Conservation (phyloP, 2,113 vertebrate species). For the Zosterops hypoxanthus region DNA sequence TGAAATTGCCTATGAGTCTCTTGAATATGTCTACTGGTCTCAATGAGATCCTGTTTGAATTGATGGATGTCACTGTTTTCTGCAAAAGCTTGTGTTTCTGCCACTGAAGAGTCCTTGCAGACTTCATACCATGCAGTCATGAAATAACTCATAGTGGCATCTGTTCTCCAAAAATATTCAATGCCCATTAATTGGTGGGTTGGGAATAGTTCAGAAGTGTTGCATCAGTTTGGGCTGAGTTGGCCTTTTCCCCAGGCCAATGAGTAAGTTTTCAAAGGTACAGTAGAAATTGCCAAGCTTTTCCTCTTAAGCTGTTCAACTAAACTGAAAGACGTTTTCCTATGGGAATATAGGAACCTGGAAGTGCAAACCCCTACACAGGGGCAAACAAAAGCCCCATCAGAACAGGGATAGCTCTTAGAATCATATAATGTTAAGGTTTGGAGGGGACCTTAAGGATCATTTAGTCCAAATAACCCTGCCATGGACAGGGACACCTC, state of each 20-base stretch:
- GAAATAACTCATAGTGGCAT: neutral
- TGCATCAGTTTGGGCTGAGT: neutral
- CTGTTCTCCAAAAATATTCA: neutral
- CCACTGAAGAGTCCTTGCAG: neutral
- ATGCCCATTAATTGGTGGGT: fast-evolving
- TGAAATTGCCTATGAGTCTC: neutral
- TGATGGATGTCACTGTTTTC: neutral
- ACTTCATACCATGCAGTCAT: neutral
- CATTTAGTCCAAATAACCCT: neutral
- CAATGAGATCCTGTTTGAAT: neutral
- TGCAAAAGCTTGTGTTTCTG: neutral
- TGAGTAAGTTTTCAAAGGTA: neutral
- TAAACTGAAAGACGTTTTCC: neutral
- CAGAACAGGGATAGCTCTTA: neutral
- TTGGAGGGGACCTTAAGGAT: neutral
- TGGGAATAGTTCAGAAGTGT: neutral
- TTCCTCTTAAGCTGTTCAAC: neutral
- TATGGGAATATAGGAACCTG: neutral
- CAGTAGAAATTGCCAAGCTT: neutral
- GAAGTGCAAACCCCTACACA: neutral
- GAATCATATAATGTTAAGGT: neutral
- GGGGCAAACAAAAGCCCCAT: neutral
- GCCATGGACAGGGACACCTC: neutral
- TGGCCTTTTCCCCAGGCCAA: neutral
- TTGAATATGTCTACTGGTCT: neutral